These are phyloP conservation scores for Gracilinanus agilis DNA, from an alignment of 2,113 vertebrate species.

Conservation along the genomic window DNA sequence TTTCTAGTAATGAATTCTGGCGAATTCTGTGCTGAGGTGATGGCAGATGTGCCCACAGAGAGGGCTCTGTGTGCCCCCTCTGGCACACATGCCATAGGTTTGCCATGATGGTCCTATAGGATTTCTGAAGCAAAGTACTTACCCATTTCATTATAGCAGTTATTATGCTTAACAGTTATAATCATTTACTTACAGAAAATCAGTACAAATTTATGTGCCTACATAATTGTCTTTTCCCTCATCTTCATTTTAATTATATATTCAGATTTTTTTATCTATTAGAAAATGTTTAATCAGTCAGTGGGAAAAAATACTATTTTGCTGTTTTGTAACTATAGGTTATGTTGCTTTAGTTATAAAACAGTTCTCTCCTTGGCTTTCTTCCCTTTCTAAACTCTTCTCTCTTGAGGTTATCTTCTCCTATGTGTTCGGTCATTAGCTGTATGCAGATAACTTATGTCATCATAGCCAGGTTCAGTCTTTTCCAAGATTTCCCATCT, in stretches of 20 bases:
- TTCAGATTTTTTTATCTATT: slow-evolving; percentile 25
- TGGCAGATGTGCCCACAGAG: no score
- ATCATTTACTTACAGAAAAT: slow-evolving; percentile 15
- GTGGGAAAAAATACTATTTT: background rate
- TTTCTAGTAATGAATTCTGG: no score
- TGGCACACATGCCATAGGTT: no score
- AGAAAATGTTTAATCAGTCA: background rate
- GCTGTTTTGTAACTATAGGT: background rate
- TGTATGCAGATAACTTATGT: background rate
- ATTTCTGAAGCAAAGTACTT: background rate
- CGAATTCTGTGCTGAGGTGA: no score
- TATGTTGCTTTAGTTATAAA: background rate
- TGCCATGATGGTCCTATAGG: background rate
- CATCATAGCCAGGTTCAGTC: background rate
- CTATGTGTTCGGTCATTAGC: background rate
- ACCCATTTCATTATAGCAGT: background rate
- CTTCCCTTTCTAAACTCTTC: background rate
- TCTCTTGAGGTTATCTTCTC: background rate
- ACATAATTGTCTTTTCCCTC: background rate
- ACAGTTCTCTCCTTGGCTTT: background rate
- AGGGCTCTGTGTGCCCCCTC: no score
- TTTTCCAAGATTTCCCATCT: background rate
- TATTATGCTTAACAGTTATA: background rate
- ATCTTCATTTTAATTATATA: background rate
- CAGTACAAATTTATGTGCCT: background rate